These are phyloP conservation scores for Callithrix jacchus DNA, from an alignment of 2,113 vertebrate species.

Conservation along the genomic window DNA sequence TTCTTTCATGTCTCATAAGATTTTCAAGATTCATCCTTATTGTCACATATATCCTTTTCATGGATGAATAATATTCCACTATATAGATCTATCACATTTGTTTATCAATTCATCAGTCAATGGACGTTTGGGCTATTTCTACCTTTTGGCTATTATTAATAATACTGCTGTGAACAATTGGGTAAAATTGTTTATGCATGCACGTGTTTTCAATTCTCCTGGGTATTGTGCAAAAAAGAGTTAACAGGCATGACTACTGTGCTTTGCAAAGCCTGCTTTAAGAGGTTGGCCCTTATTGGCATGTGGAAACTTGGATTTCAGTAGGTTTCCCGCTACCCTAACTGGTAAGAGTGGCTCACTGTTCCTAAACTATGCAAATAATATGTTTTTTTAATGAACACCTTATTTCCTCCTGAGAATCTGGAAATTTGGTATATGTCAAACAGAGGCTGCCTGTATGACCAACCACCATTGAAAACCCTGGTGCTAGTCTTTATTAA, in stretches of 20 bases:
- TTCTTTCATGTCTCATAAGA: not conserved
- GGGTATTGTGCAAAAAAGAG: not conserved
- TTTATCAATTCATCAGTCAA: not conserved
- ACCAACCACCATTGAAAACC: not conserved
- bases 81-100: not conserved
- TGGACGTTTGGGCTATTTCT: not conserved
- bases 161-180: not conserved
- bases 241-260: not conserved
- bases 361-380: not conserved
- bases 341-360: not conserved
- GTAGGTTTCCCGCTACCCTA: not conserved
- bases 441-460: not conserved
- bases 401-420: not conserved
- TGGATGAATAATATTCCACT: not conserved
- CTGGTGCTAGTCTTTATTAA: not conserved
- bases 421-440: not conserved
- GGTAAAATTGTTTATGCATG: not conserved
- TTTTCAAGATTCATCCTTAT: not conserved
- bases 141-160: not conserved
- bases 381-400: not conserved
- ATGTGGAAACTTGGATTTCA: not conserved
- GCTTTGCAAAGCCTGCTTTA: not conserved
- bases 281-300: not conserved
- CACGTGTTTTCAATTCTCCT: not conserved
- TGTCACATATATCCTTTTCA: not conserved